Base-by-base conservation (phyloP, 2,888 invertebrate genomes). In the Pasiphila rectangulata region DNA sequence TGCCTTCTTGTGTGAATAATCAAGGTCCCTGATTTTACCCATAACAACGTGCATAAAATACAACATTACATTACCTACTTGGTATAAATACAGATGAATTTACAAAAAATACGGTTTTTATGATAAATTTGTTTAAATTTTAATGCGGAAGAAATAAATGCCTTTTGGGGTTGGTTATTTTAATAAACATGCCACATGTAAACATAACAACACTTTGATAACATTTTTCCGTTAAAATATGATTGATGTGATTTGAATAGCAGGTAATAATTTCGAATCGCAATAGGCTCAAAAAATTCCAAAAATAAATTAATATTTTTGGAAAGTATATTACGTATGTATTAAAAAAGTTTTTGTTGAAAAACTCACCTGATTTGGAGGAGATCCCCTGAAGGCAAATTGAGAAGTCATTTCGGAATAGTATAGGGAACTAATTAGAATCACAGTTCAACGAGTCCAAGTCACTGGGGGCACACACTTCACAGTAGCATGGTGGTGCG, bases 311-410 rank as follows among this genome's bases (percentile, higher is more conserved):
- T 42, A 53, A 5, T 16, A 23, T 21, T 35, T n/a, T 6, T 35
- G 10, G 21, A 16, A 46, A 46, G 30, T n/a, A n/a, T n/a, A n/a
- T n/a, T n/a, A n/a, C n/a, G n/a, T n/a, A n/a, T n/a, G n/a, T 41
- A 36, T 29, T 10, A 27, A 16, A 40, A 41, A 40, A 13, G 17
- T 46, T 23, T 27, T n/a, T 40, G 15, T 9, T 37, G n/a, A 30
- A 32, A 49, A 51, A 61, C 72, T 75, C 79, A 89, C 89, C 89
- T 88, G 89, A 63, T 87, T 89, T 43, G 89, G 89, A 45, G 89
- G 89, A 57, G 89, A 89, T 79, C 89, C 88, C 74, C 89, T 70
- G 76, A 88, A 89, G 61, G 89, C 89, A 64, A 89, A 89, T 68
- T 89, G 89, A 59, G 89, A 89, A 54, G 88, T 89, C 89, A 89